Evolutionary conservation across 30 jellyfish, hydroid and myxozoan genomes (phyloP).

Genomic region (Hydra vulgaris): DNA sequence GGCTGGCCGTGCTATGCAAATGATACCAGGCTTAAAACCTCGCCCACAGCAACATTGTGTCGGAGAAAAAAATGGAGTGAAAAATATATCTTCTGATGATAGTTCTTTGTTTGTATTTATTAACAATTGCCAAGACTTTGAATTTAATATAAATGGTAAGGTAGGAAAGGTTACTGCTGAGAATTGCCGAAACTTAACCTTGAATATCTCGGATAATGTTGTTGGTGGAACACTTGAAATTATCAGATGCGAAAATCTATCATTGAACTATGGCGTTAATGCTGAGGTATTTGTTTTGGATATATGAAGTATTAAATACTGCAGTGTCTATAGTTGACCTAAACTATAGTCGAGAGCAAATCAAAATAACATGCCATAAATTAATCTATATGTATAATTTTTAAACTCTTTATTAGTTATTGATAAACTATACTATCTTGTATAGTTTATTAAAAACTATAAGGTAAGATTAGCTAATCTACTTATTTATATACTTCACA

Average conservation of each 20-base stretch:
- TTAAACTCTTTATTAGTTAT: no score
- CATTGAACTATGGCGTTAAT: slow-evolving; percentile 16
- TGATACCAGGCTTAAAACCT: slow-evolving; percentile 80
- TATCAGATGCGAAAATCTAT: slow-evolving; percentile 26
- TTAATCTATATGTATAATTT: no score
- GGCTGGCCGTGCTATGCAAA: slow-evolving; percentile 6
- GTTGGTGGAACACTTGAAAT: slow-evolving; percentile 74
- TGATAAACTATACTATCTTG: no score
- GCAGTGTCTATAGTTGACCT: neutral
- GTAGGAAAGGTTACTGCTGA: slow-evolving; percentile 78
- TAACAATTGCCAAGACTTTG: slow-evolving; percentile 45
- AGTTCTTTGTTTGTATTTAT: slow-evolving; percentile 55
- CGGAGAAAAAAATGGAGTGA: slow-evolving; percentile 37
- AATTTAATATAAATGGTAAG: slow-evolving; percentile 53
- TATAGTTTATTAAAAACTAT: no score
- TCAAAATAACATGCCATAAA: no score
- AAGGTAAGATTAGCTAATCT: no score
- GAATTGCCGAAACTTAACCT: slow-evolving; percentile 18
- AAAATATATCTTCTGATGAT: slow-evolving; percentile 37
- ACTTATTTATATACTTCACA: no score
- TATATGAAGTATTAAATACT: neutral
- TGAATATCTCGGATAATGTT: slow-evolving; percentile 28
- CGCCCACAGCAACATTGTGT: slow-evolving; percentile 51
- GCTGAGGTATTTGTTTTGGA: slow-evolving; percentile 50
- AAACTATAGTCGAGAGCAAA: no score